Evolutionary conservation across 2,888 invertebrate species (phyloP), one percentile per base, ranked within the genome.

Genomic region (Leucophenga maculata): DNA sequence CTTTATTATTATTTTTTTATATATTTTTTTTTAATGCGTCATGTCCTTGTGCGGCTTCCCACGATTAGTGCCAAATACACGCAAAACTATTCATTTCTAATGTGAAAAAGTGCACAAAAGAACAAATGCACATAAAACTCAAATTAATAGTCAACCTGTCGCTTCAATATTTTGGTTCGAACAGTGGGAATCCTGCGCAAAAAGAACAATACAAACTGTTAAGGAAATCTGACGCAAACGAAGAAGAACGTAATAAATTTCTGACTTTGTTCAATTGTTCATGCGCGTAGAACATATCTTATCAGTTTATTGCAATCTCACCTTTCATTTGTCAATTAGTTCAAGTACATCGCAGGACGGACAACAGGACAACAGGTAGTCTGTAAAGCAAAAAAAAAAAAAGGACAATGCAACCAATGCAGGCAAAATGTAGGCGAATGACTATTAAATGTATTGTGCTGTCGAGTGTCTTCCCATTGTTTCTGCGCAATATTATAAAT

Each of bases 271-370:
- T 20, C 54, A 20, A 39, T 22, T 20, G 54, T 20, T 22, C 22
- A 54, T 18, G 50, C 14, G 57, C 3, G 13, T 32, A 18, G 1
- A 66, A 75, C 77, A 79, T 74, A 73, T 68, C 72, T 79, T 81
- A 81, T 81, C 80, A 74, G 74, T 46, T 74, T 74, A 77, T 76
- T 80, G 80, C 80, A 73, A 81, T 81, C 80, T 79, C 80, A 82
- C 80, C 82, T 81, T 77, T 80, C 80, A 80, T 71, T 76, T 77
- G 82, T 80, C 80, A 81, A 81, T 81, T 81, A 82, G 80, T 81
- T 81, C 80, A 82, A 81, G 80, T 80, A 82, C 62, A 50, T 18
- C 3, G 50, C 50, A 50, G 46, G n/a, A n/a, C n/a, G 16, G n/a
- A 50, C 8, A 3, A 16, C 50, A 50, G 46, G 50, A 50, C 50